A percentile compares a stretch with the other conserved stretches of the same genome.
These are phyloP conservation scores for Lithophane leautieri DNA, from an alignment of 2,888 invertebrate species.

Conservation along the genomic window DNA sequence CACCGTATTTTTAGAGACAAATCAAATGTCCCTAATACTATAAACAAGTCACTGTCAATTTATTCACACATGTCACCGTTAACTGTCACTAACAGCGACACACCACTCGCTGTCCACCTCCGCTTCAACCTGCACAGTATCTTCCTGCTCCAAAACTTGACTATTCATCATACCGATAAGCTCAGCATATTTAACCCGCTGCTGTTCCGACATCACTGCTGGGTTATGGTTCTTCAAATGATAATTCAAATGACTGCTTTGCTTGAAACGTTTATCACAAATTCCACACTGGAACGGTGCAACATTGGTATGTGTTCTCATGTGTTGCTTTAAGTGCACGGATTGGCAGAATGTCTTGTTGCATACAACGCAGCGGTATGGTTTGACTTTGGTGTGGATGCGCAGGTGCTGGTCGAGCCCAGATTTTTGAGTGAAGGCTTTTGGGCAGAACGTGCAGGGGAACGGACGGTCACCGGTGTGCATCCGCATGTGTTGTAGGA, in stretches of 20 bases:
- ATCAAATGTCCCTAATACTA: neutral
- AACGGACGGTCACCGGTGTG: conserved; percentile 85
- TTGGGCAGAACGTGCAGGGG: conserved; percentile 81
- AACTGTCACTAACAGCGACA: conserved; percentile 39
- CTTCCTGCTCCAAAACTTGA: conserved; percentile 34
- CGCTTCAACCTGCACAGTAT: conserved; percentile 50
- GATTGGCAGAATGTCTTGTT: conserved; percentile 85
- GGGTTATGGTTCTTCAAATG: conserved; percentile 84
- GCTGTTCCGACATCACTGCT: conserved; percentile 75
- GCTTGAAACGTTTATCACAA: conserved; percentile 83
- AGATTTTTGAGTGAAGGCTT: conserved; percentile 87
- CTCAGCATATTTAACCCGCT: conserved; percentile 74
- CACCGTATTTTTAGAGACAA: neutral
- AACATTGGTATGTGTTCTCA: conserved; percentile 86
- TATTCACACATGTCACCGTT: conserved; percentile 10
- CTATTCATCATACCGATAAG: conserved; percentile 70
- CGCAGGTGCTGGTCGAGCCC: conserved; percentile 86
- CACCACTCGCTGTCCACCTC: conserved; percentile 55
- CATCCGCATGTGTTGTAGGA: conserved; percentile 83
- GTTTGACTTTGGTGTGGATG: conserved; percentile 84
- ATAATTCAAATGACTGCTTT: conserved; percentile 85
- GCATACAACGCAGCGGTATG: conserved; percentile 86
- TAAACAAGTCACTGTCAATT: neutral
- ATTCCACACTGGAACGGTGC: conserved; percentile 85
- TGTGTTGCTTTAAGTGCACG: conserved; percentile 83